Evolutionary conservation across 2,113 vertebrate species (phyloP).

Genomic region (Apteryx mantelli): DNA sequence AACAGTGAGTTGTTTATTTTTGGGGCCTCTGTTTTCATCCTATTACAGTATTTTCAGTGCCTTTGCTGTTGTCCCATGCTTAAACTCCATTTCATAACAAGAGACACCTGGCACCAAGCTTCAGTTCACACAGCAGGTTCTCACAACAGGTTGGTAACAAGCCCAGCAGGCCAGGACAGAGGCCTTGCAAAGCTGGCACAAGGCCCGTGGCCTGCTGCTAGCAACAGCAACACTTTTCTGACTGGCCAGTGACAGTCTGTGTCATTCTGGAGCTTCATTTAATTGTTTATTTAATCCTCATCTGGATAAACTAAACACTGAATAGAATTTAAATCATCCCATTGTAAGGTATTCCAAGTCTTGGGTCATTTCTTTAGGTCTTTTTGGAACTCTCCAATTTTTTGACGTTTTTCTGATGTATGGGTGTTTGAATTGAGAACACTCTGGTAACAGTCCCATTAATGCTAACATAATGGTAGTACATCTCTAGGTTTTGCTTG

Average conservation of each 20-base stretch:
- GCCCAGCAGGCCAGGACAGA: accelerated
- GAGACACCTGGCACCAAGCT: not conserved
- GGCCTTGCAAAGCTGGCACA: not conserved
- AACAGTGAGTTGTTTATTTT: not conserved
- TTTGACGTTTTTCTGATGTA: not conserved
- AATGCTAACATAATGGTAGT: not conserved
- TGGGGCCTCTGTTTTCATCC: not conserved
- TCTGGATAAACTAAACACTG: not conserved
- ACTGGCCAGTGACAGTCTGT: too few relatives aligned
- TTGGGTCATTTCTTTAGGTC: not conserved
- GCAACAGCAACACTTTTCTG: not conserved
- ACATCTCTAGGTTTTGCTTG: not conserved
- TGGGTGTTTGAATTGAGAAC: not conserved
- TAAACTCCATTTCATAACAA: not conserved
- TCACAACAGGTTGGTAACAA: not conserved
- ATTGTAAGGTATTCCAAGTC: not conserved
- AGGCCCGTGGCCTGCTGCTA: not conserved
- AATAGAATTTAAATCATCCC: not conserved
- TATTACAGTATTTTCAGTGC: not conserved
- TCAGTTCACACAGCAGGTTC: not conserved
- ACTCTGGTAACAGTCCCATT: not conserved
- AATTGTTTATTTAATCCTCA: too few relatives aligned
- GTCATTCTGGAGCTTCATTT: too few relatives aligned
- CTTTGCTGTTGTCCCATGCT: not conserved
- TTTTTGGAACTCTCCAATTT: not conserved